Base-by-base conservation (phyloP, 2,797 vertebrate genomes). In the Peromyscus eremicus region DNA sequence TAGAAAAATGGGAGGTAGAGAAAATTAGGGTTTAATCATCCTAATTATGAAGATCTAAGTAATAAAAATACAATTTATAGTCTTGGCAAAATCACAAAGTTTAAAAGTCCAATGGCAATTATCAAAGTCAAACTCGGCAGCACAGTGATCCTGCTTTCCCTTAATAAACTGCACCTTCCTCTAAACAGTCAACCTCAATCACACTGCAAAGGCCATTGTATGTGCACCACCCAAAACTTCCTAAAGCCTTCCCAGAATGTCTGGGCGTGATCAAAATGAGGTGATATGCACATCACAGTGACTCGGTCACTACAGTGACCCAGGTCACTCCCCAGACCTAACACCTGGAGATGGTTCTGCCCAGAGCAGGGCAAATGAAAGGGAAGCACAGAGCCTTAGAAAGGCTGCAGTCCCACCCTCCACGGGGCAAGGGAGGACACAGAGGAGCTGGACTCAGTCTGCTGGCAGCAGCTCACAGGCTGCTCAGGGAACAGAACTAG, bases 31-130 rank as follows among this genome's bases (percentile, higher is more conserved):
- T 8, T 80, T 43, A 32, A 12, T 29, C 23, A 71, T 37, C 37
- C 75, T 71, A 88, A 88, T 70, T 80, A 71, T n/a, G 1, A 93
- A 46, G 21, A 52, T 25, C 6, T n/a, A 81, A 37, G 32, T 49
- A 81, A 68, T 81, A 81, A 88, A 89, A 46, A 37, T 66, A 40
- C 13, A 34, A 86, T 73, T 95, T 91, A 91, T 19, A 89, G 82
- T 93, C 46, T 70, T 89, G 79, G 73, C 34, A 91, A 95, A 96
- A 94, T n/a, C 21, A 88, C 71, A 68, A 46, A 73, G n/a, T 77
- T 88, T 76, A 92, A 91, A 87, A 81, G n/a, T 49, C 82, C 55
- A 76, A 29, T 49, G 55, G n/a, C 79, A 93, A 77, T 77, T 85
- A 92, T 29, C 37, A 6, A 71, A 23, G 76, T 83, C 32, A 90